phyloP scores from a whole-genome alignment of 2,797 vertebrate species.

The Chloroceryle inda region DNA sequence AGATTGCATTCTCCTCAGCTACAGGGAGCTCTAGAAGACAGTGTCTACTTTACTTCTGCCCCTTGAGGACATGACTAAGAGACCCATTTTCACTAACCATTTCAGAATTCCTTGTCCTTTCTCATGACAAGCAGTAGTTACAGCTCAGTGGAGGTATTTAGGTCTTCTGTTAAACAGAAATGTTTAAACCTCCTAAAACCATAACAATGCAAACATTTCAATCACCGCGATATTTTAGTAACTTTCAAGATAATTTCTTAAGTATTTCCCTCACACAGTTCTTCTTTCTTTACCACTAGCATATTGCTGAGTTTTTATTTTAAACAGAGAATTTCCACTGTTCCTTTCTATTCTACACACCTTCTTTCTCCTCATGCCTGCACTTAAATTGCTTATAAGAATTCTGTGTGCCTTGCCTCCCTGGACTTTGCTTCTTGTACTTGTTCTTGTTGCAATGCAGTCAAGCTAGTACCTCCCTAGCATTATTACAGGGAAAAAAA shows the following conservation, averaged over 20 bases:
- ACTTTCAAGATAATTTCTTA: not conserved
- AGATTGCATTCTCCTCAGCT: not conserved
- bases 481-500: not conserved
- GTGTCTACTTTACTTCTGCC: not conserved
- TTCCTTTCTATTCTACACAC: not conserved
- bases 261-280: not conserved
- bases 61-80: not conserved
- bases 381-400: not conserved
- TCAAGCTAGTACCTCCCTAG: not conserved
- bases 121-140: not conserved
- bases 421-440: not conserved
- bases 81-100: not conserved
- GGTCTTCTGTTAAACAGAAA: not conserved
- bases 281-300: not conserved
- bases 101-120: not conserved
- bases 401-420: not conserved
- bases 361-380: not conserved
- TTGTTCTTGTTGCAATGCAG: not conserved
- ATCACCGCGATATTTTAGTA: not conserved
- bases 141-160: not conserved
- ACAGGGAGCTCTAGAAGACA: not conserved
- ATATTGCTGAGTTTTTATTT: not conserved
- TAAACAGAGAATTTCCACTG: not conserved
- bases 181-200: not conserved
- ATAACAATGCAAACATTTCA: not conserved